A percentile compares a stretch with the other conserved stretches of the same genome.
These are phyloP conservation scores for Euzophera pinguis DNA, from an alignment of 2,888 invertebrate species.

Conservation along the genomic window DNA sequence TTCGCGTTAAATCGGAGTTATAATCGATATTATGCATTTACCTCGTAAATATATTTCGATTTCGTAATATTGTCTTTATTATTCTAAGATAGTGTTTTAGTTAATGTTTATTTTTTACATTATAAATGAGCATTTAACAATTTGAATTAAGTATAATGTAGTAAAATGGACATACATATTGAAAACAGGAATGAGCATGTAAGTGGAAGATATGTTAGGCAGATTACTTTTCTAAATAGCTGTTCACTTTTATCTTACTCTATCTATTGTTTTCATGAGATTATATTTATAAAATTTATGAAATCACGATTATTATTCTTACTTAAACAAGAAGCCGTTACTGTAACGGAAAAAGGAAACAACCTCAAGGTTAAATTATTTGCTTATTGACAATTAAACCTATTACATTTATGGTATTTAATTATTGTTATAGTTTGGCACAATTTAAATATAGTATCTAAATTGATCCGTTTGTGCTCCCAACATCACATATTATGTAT, in stretches of 20 bases:
- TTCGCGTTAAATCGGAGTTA: slow-evolving; percentile 46
- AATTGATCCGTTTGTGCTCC: slow-evolving; percentile 59
- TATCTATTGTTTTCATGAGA: too few relatives aligned
- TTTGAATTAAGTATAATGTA: background rate
- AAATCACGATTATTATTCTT: too few relatives aligned
- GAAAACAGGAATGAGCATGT: background rate
- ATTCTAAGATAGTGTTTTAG: slow-evolving; percentile 19
- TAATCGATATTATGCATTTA: slow-evolving; percentile 39
- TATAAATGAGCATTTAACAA: background rate
- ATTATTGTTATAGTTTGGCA: slow-evolving; percentile 33
- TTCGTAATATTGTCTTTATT: slow-evolving; percentile 45
- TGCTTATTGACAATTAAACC: background rate
- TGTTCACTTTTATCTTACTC: too few relatives aligned
- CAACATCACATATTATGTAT: slow-evolving; percentile 34
- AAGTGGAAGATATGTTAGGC: background rate
- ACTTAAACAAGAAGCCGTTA: too few relatives aligned
- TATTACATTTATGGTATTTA: slow-evolving; percentile 1
- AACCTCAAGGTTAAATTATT: background rate
- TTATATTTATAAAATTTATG: too few relatives aligned
- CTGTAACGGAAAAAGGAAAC: too few relatives aligned
- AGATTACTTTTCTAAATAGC: background rate
- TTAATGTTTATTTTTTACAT: slow-evolving; percentile 14
- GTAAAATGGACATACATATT: background rate
- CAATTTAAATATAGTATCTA: slow-evolving; percentile 35
- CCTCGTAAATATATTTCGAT: slow-evolving; percentile 34